Percentiles rank a stretch among this genome's conserved stretches.
phyloP scores from a whole-genome alignment of 2,113 vertebrate species.

The Maccullochella peelii region DNA sequence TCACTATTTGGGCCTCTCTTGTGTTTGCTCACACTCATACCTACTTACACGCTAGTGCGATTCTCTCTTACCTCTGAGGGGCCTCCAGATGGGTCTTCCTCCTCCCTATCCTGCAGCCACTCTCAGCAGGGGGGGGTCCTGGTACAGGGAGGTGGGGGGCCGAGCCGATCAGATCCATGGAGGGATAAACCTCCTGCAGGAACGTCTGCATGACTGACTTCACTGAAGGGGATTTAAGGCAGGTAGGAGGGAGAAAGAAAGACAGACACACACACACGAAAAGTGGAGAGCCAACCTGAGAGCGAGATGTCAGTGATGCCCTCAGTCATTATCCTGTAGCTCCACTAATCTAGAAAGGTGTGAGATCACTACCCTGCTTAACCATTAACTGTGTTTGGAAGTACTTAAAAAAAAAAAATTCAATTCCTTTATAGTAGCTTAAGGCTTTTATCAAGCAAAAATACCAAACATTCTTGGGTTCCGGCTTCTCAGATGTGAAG shows the following conservation, averaged over 20 bases:
- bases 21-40: constrained; percentile 28
- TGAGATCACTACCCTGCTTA: not conserved
- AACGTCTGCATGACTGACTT: constrained; percentile 47
- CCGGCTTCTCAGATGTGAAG: not conserved
- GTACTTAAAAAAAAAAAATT: too few species aligned
- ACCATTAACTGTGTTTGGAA: not conserved
- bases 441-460: not conserved
- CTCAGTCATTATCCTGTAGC: constrained; percentile 16
- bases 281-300: constrained; percentile 10
- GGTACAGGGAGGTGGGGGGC: constrained; percentile 11
- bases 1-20: not conserved
- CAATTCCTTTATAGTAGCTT: not conserved
- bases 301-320: constrained; percentile 23
- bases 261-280: not conserved
- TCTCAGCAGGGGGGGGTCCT: constrained; percentile 53
- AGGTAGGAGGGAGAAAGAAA: constrained; percentile 8
- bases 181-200: constrained; percentile 41
- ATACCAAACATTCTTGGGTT: not conserved
- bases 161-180: constrained; percentile 27
- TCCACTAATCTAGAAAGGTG: not conserved
- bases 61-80: not conserved
- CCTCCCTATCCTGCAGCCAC: constrained; percentile 4
- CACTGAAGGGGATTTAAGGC: constrained; percentile 37
- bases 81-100: constrained; percentile 28
- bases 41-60: not conserved